Conservation (phyloP, 2,888 invertebrate species). For the Corbicula japonica region DNA sequence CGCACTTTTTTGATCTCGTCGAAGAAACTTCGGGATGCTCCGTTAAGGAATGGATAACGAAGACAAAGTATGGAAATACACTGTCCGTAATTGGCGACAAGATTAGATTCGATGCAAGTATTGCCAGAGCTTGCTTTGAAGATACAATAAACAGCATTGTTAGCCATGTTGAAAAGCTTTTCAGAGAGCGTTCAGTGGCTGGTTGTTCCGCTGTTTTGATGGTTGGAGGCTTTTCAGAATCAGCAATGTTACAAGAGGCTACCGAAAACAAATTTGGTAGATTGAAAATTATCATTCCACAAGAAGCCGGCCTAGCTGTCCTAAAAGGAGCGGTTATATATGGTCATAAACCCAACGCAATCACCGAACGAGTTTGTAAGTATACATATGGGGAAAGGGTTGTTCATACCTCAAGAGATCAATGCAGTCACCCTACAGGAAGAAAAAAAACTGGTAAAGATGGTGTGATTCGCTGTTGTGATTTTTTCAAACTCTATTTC, state of each 20-base stretch:
- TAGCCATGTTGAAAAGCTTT: constrained; percentile 41
- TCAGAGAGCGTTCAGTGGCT: constrained; percentile 28
- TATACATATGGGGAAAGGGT: constrained; percentile 54
- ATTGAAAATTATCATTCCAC: constrained; percentile 52
- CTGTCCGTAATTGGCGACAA: constrained; percentile 48
- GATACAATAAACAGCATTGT: constrained; percentile 42
- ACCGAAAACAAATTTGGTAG: constrained; percentile 27
- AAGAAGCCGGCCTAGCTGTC: constrained; percentile 59
- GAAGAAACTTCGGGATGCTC: not conserved
- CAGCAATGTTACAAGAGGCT: constrained; percentile 46
- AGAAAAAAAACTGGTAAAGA: constrained; percentile 2
- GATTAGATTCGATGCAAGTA: constrained; percentile 43
- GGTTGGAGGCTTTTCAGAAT: constrained; percentile 68
- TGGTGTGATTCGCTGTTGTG: constrained; percentile 17
- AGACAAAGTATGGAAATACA: constrained; percentile 8
- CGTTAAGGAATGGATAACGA: not conserved
- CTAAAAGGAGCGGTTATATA: constrained; percentile 65
- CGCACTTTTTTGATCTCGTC: not conserved
- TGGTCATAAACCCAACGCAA: constrained; percentile 36
- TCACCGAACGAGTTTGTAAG: constrained; percentile 47
- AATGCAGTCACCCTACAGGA: constrained; percentile 29
- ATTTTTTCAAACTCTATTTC: constrained; percentile 21
- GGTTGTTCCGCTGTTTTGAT: constrained; percentile 50
- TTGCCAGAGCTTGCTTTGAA: constrained; percentile 44
- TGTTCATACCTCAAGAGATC: not conserved